phyloP scores from a whole-genome alignment of 2,797 vertebrate genomes.

The Onychomys torridus region DNA sequence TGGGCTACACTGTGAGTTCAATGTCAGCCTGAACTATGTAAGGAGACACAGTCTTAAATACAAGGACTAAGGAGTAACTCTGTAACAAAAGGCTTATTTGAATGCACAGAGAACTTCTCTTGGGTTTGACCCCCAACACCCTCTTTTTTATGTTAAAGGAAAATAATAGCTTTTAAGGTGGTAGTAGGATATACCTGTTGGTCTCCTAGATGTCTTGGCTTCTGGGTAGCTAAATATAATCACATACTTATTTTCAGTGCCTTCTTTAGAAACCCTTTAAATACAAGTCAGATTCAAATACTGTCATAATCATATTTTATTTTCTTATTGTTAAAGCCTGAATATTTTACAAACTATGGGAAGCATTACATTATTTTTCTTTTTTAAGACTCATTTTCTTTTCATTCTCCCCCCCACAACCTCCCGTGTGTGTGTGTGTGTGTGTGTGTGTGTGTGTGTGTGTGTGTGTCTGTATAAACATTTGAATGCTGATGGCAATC shows the following conservation, averaged over 20 bases:
- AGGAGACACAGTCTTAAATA: background rate
- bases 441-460: background rate
- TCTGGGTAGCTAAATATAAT: background rate
- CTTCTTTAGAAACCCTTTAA: constrained; percentile 2
- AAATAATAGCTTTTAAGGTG: background rate
- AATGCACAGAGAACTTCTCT: background rate
- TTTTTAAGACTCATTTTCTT: background rate
- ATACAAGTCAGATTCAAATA: background rate
- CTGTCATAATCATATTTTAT: background rate
- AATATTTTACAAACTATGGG: background rate
- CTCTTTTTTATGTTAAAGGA: background rate
- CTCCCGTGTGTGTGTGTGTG: background rate
- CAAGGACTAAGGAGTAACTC: background rate
- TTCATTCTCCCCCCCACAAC: background rate
- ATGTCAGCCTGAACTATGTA: background rate
- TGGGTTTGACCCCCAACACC: background rate
- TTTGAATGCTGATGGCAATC: background rate
- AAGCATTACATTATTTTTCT: background rate
- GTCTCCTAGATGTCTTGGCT: background rate
- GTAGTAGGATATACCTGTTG: background rate
- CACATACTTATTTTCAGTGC: background rate
- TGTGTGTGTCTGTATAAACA: background rate
- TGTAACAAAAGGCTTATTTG: background rate
- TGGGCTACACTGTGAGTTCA: background rate
- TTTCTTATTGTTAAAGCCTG: background rate